These are phyloP conservation scores for Cyclargus thomasi DNA, from an alignment of 1,140 invertebrate species.

Conservation along the genomic window DNA sequence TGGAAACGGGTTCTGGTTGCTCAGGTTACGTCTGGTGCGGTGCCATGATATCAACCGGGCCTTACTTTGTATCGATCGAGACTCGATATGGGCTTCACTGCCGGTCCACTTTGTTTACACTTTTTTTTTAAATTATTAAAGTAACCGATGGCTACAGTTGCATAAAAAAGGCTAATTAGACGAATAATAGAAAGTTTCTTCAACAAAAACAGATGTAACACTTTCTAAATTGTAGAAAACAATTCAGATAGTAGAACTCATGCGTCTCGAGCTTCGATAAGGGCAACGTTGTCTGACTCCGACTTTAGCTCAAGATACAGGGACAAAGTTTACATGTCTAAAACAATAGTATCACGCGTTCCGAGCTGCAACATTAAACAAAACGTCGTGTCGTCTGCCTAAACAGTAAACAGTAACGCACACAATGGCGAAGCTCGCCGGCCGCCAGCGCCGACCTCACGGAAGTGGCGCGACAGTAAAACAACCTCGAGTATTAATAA, in stretches of 20 bases:
- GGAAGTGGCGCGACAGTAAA: slow-evolving; percentile 29
- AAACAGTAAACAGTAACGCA: background rate
- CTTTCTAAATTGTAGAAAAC: background rate
- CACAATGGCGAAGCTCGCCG: background rate
- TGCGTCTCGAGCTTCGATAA: background rate
- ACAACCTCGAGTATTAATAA: slow-evolving; percentile 41
- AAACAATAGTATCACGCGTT: background rate
- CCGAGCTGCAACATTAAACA: background rate
- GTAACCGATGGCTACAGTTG: background rate
- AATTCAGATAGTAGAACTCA: background rate
- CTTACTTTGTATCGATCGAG: slow-evolving; percentile 10
- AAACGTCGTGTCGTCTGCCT: background rate
- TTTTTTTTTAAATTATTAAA: background rate
- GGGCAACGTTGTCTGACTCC: background rate
- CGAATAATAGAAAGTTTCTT: no score
- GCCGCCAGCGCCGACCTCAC: no score
- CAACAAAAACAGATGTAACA: no score
- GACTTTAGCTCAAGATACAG: background rate
- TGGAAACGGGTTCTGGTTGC: slow-evolving; percentile 2
- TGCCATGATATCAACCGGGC: background rate
- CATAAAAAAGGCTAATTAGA: background rate
- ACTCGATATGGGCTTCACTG: background rate
- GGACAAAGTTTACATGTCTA: background rate
- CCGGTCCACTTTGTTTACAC: slow-evolving; percentile 6
- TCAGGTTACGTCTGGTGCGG: background rate